Base-by-base conservation (phyloP, 2,888 invertebrate species). In the Morpho achilles region DNA sequence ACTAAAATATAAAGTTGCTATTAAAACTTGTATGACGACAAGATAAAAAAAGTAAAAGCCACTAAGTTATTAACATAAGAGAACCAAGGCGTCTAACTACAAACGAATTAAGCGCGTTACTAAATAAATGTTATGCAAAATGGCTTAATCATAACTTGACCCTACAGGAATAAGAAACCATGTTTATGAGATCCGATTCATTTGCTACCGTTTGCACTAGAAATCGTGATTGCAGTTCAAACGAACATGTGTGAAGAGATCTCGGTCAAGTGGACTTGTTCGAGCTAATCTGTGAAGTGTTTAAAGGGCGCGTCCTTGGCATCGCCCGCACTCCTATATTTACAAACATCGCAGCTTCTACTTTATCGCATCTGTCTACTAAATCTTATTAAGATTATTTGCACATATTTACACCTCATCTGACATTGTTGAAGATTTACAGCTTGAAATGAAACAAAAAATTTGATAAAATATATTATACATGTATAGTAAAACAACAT, bases 251-350 rank as follows among this genome's bases (percentile, higher is more conserved):
- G 69, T 67, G 67, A 65, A 69, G 64, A 67, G 75, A 56, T 75
- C 78, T 68, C 62, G 64, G 66, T 73, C 73, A 60, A 67, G 63
- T 75, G 76, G 67, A 46, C 59, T 52, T 59, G 59, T 59, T 65
- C 53, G 60, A 56, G 62, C 60, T 67, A 65, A 67, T 68, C 67
- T 53, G 58, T 63, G 55, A 57, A 59, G 77, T 61, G 69, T 69
- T 67, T 71, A 67, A 74, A 69, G 75, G 74, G 70, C 75, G 69
- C 76, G 84, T 73, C 84, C 86, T 87, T 87, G 87, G 82, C 84
- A 82, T 77, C 80, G 77, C 65, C 64, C 70, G 70, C 74, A 73
- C 69, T 65, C 70, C 70, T 68, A 70, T 74, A 80, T 78, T 70
- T 77, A 77, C 78, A 64, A 55, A 59, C 59, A 55, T 52, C 47